Percentiles rank a stretch among this genome's conserved stretches.
Evolutionary conservation across 2,888 invertebrate genomes (phyloP).

Genomic region (Eustalomyia histrio): DNA sequence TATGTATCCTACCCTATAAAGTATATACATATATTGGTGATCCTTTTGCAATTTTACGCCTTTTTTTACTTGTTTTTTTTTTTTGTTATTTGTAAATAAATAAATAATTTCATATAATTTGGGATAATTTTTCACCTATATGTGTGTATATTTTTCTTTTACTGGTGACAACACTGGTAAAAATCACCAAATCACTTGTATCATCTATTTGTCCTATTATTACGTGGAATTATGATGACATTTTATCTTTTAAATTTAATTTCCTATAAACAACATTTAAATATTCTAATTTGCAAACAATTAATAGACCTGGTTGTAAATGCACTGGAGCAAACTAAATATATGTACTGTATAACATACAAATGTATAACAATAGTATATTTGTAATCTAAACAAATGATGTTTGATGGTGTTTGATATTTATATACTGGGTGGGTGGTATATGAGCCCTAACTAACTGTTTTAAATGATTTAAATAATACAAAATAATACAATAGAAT

Average conservation of each 20-base stretch:
- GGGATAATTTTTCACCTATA: too few species aligned
- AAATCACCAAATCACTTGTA: too few species aligned
- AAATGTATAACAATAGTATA: conserved; percentile 15
- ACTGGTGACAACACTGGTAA: too few species aligned
- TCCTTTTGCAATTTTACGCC: too few species aligned
- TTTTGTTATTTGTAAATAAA: too few species aligned
- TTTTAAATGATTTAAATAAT: not conserved
- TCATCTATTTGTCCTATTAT: too few species aligned
- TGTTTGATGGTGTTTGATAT: conserved; percentile 36
- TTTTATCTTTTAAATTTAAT: not conserved
- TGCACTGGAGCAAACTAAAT: conserved; percentile 21
- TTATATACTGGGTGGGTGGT: conserved; percentile 44
- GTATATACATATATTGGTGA: too few species aligned
- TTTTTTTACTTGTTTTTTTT: too few species aligned
- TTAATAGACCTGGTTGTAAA: conserved; percentile 6
- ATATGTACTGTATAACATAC: too few species aligned
- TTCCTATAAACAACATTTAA: conserved; percentile 12
- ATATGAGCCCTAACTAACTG: conserved; percentile 47
- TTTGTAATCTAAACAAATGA: conserved; percentile 32
- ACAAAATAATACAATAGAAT: not conserved
- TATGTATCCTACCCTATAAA: too few species aligned
- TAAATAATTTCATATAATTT: too few species aligned
- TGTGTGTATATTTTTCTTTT: too few species aligned
- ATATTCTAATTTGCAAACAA: conserved; percentile 13
- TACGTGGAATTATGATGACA: not conserved